Evolutionary conservation across 2,797 vertebrate species (phyloP).

Genomic region (Periparus ater): DNA sequence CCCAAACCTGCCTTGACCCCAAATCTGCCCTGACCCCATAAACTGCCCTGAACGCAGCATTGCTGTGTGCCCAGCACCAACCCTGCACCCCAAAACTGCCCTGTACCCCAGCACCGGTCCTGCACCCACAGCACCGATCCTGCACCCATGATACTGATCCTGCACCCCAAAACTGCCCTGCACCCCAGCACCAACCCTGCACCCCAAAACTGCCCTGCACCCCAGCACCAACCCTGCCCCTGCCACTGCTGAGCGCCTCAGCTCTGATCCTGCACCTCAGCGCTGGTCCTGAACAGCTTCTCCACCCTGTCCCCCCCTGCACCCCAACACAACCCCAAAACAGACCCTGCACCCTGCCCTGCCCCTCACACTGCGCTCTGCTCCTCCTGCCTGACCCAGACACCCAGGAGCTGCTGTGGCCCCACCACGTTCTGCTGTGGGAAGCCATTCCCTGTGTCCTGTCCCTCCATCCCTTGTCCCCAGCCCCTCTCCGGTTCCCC

Average conservation of each 20-base stretch:
- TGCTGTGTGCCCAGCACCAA: rapidly evolving
- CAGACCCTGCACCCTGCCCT: background rate
- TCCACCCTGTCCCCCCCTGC: too few relatives aligned
- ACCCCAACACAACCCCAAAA: background rate
- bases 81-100: too few relatives aligned
- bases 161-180: background rate
- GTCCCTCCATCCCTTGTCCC: background rate
- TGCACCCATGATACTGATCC: background rate
- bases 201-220: background rate
- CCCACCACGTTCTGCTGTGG: too few relatives aligned
- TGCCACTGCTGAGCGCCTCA: background rate
- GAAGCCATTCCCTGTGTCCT: background rate
- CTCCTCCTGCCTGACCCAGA: rapidly evolving
- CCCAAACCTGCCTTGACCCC: background rate
- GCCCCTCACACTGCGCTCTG: rapidly evolving
- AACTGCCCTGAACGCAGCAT: too few relatives aligned
- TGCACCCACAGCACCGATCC: background rate
- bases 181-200: rapidly evolving
- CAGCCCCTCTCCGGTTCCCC: background rate
- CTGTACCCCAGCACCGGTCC: background rate
- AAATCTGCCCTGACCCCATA: too few relatives aligned
- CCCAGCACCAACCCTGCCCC: rapidly evolving
- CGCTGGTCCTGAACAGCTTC: background rate
- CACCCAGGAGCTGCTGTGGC: rapidly evolving
- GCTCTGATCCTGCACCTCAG: background rate